Evolutionary conservation across 2,113 vertebrate species (phyloP).

Genomic region (Mystacornis crossleyi): DNA sequence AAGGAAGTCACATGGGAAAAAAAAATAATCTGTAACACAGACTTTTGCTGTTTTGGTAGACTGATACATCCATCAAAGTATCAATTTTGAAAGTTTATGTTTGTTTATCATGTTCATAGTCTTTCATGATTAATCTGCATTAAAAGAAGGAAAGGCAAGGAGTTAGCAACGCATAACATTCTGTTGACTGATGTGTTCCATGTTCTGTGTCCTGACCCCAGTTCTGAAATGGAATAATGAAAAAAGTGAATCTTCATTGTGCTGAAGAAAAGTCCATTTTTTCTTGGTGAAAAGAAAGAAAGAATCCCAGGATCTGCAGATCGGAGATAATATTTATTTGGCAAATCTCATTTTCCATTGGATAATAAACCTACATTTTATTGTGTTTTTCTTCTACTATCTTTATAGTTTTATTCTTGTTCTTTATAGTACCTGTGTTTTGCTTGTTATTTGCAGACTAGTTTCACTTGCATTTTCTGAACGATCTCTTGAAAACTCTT

Average conservation of each 20-base stretch:
- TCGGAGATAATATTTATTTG: fast-evolving
- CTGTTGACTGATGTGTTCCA: neutral
- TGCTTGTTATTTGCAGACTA: neutral
- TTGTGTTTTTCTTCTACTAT: neutral
- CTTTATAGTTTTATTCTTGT: neutral
- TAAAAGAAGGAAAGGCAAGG: neutral
- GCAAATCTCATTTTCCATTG: neutral
- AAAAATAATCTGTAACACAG: neutral
- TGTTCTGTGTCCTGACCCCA: neutral
- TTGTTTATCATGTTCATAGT: neutral
- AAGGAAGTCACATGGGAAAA: neutral
- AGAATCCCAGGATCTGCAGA: neutral
- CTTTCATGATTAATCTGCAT: neutral
- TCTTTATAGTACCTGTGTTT: neutral
- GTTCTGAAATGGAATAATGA: neutral
- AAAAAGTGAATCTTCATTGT: neutral
- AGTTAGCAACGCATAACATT: neutral
- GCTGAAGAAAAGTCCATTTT: neutral
- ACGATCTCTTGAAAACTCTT: neutral
- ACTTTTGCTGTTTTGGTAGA: neutral
- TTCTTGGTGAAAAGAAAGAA: neutral
- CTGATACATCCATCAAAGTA: neutral
- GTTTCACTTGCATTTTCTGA: neutral
- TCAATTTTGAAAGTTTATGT: neutral
- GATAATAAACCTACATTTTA: neutral